Percentiles rank a stretch among this genome's conserved stretches.
Evolutionary conservation across 1,140 invertebrate species (phyloP).

Genomic region (Hycleus phaleratus): DNA sequence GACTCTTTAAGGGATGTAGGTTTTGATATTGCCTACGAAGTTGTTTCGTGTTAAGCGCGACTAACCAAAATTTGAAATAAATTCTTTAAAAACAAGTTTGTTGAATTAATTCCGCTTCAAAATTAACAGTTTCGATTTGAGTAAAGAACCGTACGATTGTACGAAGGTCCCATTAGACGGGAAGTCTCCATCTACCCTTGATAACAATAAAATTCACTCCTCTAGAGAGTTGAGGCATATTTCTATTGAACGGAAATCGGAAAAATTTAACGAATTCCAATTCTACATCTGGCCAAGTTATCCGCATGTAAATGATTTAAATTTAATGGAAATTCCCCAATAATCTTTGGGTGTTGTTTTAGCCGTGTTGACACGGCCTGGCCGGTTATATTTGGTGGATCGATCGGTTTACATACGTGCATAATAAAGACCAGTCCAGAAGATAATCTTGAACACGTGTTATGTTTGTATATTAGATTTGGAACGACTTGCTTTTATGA

Average conservation of each 20-base stretch:
- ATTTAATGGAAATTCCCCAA: no score
- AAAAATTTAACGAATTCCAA: no score
- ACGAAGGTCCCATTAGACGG: no score
- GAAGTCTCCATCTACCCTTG: no score
- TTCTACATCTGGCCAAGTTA: no score
- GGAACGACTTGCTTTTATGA: constrained; percentile 14
- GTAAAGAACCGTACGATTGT: no score
- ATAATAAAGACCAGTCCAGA: not conserved
- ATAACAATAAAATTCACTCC: no score
- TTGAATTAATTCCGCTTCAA: no score
- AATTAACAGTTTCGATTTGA: no score
- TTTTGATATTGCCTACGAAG: constrained; percentile 2
- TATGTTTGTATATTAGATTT: constrained; percentile 20
- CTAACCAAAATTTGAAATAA: not conserved
- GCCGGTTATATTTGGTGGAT: constrained; percentile 21
- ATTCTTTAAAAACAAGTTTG: constrained; percentile 16
- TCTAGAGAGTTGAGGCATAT: no score
- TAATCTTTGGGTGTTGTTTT: constrained; percentile 21
- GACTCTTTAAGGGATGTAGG: not conserved
- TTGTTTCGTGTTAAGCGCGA: not conserved
- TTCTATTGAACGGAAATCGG: no score
- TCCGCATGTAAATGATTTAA: no score
- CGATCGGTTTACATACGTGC: constrained; percentile 19
- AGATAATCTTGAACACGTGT: constrained; percentile 18
- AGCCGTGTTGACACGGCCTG: constrained; percentile 29